Evolutionary conservation across 2,797 vertebrate species (phyloP), one percentile per base, ranked within the genome.

Genomic region (Bovichtus diacanthus): DNA sequence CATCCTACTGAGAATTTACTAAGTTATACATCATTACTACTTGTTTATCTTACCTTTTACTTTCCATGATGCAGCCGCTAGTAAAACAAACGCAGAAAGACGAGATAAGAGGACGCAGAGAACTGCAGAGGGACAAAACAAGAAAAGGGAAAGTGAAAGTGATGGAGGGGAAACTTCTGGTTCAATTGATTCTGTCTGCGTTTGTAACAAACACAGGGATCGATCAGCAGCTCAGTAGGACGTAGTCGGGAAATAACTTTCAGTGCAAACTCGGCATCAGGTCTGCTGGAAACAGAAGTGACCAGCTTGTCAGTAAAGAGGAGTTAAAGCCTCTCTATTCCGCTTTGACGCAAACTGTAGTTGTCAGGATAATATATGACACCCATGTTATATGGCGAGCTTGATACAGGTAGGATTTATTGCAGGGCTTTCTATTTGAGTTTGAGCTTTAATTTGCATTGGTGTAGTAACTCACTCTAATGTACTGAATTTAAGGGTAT

Each of bases 141-240:
- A 44, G 27, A 66, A 41, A 15, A 64, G 27, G 53, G 5, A 15
- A 55, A 62, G 19, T 36, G 16, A 59, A 51, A 41, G 53, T 60
- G 39, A 55, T 44, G 15, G 49, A 25, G 31, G 13, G 8, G 18
- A 59, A 55, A 51, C 44, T 9, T 68, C 6, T 31, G 18, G 6
- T 47, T 53, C 18, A 15, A 15, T 5, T 44, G 29, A 50, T 63
- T 54, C 56, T 25, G 34, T 70, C 55, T n/a, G 9, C 13, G 43
- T 46, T 23, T 46, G 49, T 65, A 64, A 65, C 31, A 23, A 55
- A 38, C 38, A 60, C 70, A 25, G 58, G 2, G 69, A 73, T 86
- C 51, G 23, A 81, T 83, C 59, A 43, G 60, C 60, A 18, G 49
- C 75, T 58, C 41, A 39, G 55, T 7, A 29, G 38, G 51, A 44